Percentiles rank a stretch among this genome's conserved stretches.
phyloP scores from a whole-genome alignment of 2,888 invertebrate species.

The Nephrotoma appendiculata region DNA sequence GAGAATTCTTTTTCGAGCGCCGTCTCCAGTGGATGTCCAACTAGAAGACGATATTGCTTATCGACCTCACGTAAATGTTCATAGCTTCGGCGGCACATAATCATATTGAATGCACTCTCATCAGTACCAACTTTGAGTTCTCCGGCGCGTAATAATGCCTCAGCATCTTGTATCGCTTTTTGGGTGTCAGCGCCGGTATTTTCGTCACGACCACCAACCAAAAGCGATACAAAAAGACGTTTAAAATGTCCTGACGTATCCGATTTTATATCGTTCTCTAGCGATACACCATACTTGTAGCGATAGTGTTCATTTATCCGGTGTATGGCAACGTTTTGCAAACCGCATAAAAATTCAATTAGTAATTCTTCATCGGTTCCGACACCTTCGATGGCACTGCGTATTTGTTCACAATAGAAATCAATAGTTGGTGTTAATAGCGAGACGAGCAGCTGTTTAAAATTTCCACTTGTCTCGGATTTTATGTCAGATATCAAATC shows the following conservation, averaged over 20 bases:
- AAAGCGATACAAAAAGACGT: slow-evolving; percentile 61
- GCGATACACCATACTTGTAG: slow-evolving; percentile 33
- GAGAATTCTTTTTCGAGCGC: slow-evolving; percentile 75
- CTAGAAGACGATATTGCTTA: slow-evolving; percentile 37
- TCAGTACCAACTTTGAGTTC: slow-evolving; percentile 57
- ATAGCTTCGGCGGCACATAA: slow-evolving; percentile 64
- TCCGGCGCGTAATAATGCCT: slow-evolving; percentile 64
- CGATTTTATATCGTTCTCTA: slow-evolving; percentile 69
- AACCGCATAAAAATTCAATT: slow-evolving; percentile 77
- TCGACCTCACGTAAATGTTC: slow-evolving; percentile 47
- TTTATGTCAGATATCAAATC: slow-evolving; percentile 71
- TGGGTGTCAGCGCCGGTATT: slow-evolving; percentile 54
- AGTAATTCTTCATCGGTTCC: slow-evolving; percentile 80
- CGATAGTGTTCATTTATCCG: slow-evolving; percentile 65
- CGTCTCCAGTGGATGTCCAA: slow-evolving; percentile 64
- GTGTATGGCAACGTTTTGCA: slow-evolving; percentile 71
- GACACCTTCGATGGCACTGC: slow-evolving; percentile 68
- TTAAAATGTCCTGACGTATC: slow-evolving; percentile 90
- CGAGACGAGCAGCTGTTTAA: slow-evolving; percentile 68
- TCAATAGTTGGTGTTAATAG: slow-evolving; percentile 74
- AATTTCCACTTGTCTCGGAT: slow-evolving; percentile 78
- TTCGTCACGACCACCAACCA: slow-evolving; percentile 57
- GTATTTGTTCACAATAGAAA: slow-evolving; percentile 69
- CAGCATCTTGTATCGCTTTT: slow-evolving; percentile 67
- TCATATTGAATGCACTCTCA: slow-evolving; percentile 71